A percentile compares a stretch with the other conserved stretches of the same genome.
Evolutionary conservation across 1,140 invertebrate species (phyloP).

Genomic region (Paramacrobiotus metropolitanus): DNA sequence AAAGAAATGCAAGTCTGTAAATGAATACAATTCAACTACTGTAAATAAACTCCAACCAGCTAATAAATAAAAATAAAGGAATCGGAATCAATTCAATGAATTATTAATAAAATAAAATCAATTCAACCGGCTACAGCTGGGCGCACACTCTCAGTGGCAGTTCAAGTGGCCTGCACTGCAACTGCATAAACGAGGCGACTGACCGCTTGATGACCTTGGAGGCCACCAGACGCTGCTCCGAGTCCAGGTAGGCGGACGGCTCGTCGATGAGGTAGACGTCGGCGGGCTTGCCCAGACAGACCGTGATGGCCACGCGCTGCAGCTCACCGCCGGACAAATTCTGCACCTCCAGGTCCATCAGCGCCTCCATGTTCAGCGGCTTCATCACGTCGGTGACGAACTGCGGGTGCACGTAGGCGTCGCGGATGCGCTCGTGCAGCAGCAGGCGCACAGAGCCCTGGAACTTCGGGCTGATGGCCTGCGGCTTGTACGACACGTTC

Average conservation of each 20-base stretch:
- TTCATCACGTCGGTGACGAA: conserved; percentile 99
- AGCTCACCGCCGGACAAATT: conserved; percentile 97
- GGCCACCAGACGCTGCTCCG: conserved; percentile 96
- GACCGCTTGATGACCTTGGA: conserved; percentile 95
- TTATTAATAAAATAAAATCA: too few species aligned
- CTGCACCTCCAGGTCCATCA: conserved; percentile 94
- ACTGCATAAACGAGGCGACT: too few species aligned
- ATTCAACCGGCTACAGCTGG: too few species aligned
- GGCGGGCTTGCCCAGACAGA: conserved; percentile 92
- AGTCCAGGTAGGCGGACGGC: conserved; percentile 95
- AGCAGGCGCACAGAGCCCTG: conserved; percentile 71
- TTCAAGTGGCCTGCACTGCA: too few species aligned
- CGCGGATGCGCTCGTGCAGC: conserved; percentile 82
- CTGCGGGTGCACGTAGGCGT: conserved; percentile 87
- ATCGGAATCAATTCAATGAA: too few species aligned
- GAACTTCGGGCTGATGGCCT: conserved; percentile 96
- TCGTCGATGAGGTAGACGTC: conserved; percentile 98
- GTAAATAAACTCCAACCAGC: too few species aligned
- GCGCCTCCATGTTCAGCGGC: conserved; percentile 85
- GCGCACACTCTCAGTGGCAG: too few species aligned
- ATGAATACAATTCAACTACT: too few species aligned
- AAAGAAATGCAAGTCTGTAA: too few species aligned
- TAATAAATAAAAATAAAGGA: too few species aligned
- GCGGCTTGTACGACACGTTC: conserved; percentile 97
- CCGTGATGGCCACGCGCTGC: conserved; percentile 78